A percentile compares a stretch with the other conserved stretches of the same genome.
Conservation (phyloP, 2,797 vertebrate genomes). For the Dryobates pubescens region DNA sequence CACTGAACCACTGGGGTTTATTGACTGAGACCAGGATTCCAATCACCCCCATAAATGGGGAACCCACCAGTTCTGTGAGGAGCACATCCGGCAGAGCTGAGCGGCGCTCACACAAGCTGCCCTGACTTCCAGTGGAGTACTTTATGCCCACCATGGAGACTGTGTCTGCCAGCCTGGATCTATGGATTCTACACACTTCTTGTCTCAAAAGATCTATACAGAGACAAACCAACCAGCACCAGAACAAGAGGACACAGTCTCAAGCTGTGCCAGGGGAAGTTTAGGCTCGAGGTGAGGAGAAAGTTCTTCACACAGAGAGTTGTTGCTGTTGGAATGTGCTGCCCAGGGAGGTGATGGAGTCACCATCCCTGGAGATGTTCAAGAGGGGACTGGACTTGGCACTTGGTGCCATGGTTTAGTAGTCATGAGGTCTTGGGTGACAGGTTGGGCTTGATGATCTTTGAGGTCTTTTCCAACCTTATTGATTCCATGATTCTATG, state of each 20-base stretch:
- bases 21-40: neutral
- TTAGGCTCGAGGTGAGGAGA: too few relatives aligned
- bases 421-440: too few relatives aligned
- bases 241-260: too few relatives aligned
- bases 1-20: neutral
- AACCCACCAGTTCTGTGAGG: neutral
- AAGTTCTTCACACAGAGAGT: too few relatives aligned
- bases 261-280: too few relatives aligned
- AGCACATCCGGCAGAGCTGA: neutral
- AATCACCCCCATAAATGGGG: conserved; percentile 48
- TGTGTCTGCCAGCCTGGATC: neutral
- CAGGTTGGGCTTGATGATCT: too few relatives aligned
- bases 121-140: neutral
- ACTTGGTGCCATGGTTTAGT: too few relatives aligned
- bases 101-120: neutral
- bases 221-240: neutral
- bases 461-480: too few relatives aligned
- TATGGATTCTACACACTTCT: neutral
- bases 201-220: conserved; percentile 8
- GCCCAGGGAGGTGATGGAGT: too few relatives aligned
- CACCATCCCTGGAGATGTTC: too few relatives aligned
- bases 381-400: too few relatives aligned
- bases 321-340: too few relatives aligned
- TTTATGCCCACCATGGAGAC: neutral
- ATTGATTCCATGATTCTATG: neutral